Base-by-base conservation (phyloP, 1,140 invertebrate genomes). In the Leptinotarsa defecta region DNA sequence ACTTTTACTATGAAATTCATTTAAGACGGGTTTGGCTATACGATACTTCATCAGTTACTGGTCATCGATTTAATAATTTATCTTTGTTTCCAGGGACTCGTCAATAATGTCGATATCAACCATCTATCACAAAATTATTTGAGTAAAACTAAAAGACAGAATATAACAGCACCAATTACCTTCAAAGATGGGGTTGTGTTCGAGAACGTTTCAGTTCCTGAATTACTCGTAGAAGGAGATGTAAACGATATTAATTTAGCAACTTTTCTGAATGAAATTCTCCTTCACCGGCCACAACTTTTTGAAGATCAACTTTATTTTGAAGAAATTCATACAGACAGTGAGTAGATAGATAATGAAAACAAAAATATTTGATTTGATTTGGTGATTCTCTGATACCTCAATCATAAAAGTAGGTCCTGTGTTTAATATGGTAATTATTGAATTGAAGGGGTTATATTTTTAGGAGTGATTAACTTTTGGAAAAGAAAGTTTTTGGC, bases 121-220 rank as follows among this genome's bases (percentile, higher is more conserved):
- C 67, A 71, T 27, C 64, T 85, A 20, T 22, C 74, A 17, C 52
- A 83, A 61, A 84, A 85, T 52, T 85, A 85, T 74, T 81, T 85
- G 19, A 85, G 84, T 64, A 84, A 83, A 78, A 79, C 80, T 0
- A 80, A 78, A 76, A 61, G 82, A 68, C 84, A 85, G 76, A 79
- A 62, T 22, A 81, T 84, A 22, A 49, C 73, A 13, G 76, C 76
- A 11, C 75, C 71, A 19, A 75, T 83, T 3, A 64, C 80, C 8
- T 82, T 85, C 74, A 48, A 64, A 27, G 77, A 82, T 27, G 76
- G 79, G 0, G 71, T 83, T 8, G 70, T 76, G 13, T 81, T 85
- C 70, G 48, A 69, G 34, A 65, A 81, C 62, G 19, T 85, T 8
- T 65, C 68, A 2, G 79, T 79, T 22, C 73, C 77, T 1, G 52